Conservation (phyloP, 2,888 invertebrate genomes). For the Creontiades dilutus region DNA sequence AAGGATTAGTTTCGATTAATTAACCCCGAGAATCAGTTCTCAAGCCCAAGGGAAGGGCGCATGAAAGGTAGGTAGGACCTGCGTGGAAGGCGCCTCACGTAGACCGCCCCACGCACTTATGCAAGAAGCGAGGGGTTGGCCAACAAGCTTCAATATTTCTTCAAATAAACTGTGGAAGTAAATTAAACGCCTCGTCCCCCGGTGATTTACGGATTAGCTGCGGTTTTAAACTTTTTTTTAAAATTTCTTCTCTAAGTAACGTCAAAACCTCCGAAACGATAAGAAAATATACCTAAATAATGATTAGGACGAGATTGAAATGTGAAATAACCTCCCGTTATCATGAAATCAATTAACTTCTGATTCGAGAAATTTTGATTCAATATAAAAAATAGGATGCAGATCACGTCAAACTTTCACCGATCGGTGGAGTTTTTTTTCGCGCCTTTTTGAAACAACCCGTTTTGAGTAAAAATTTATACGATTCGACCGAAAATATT, state of each 20-base stretch:
- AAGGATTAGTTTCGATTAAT: constrained; percentile 27
- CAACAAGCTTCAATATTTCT: constrained; percentile 59
- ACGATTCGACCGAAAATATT: constrained; percentile 16
- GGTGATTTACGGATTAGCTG: constrained; percentile 56
- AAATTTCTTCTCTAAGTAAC: constrained; percentile 26
- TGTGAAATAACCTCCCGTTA: background rate
- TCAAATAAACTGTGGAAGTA: constrained; percentile 49
- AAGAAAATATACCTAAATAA: background rate
- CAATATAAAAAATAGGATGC: background rate
- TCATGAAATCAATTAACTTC: background rate
- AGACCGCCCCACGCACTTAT: constrained; percentile 48
- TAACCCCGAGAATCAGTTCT: constrained; percentile 27
- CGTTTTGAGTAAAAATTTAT: background rate
- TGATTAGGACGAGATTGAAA: background rate
- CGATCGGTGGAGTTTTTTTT: background rate
- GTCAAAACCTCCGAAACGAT: background rate
- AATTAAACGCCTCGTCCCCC: constrained; percentile 44
- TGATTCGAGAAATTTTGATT: background rate
- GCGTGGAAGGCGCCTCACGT: constrained; percentile 59
- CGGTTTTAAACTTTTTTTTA: background rate
- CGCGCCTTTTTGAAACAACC: background rate
- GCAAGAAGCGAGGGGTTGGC: constrained; percentile 24
- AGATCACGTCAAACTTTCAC: background rate
- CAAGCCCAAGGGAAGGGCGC: background rate
- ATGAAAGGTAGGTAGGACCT: constrained; percentile 12